Evolutionary conservation across 1,140 invertebrate genomes (phyloP).

Genomic region (Sitodiplosis mosellana): DNA sequence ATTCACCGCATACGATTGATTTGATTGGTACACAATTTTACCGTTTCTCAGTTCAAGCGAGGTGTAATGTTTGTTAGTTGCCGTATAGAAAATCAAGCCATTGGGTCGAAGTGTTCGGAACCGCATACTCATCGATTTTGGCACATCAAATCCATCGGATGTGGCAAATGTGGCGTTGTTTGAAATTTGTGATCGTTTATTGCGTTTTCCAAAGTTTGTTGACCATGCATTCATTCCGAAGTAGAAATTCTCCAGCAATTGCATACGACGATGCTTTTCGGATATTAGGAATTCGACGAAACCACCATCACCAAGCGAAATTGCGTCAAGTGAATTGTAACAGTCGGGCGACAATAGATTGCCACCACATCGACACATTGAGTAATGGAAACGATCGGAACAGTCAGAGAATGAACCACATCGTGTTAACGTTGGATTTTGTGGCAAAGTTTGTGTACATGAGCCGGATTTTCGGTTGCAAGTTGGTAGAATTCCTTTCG

Average conservation of each 20-base stretch:
- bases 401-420: conserved; percentile 55
- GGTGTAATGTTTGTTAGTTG: conserved; percentile 75
- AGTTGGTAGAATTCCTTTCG: conserved; percentile 49
- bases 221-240: conserved; percentile 48
- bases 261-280: conserved; percentile 69
- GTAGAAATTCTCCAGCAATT: conserved; percentile 59
- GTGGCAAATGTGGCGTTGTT: conserved; percentile 11
- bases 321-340: conserved; percentile 50
- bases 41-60: conserved; percentile 54
- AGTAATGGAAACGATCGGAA: conserved; percentile 63
- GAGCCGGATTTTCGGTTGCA: conserved; percentile 47
- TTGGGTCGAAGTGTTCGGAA: conserved; percentile 60
- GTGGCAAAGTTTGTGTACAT: conserved; percentile 28
- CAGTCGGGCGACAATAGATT: conserved; percentile 61
- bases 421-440: conserved; percentile 24
- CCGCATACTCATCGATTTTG: conserved; percentile 58
- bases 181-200: conserved; percentile 4
- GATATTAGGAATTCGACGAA: conserved; percentile 64
- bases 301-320: conserved; percentile 55
- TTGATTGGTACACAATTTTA: conserved; percentile 53
- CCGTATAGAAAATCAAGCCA: conserved; percentile 63
- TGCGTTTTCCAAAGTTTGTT: conserved; percentile 5
- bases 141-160: conserved; percentile 22
- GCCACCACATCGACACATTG: conserved; percentile 48
- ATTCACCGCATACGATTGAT: conserved; percentile 55